phyloP scores from a whole-genome alignment of 2,888 invertebrate genomes.

The Aleiodes alternator region DNA sequence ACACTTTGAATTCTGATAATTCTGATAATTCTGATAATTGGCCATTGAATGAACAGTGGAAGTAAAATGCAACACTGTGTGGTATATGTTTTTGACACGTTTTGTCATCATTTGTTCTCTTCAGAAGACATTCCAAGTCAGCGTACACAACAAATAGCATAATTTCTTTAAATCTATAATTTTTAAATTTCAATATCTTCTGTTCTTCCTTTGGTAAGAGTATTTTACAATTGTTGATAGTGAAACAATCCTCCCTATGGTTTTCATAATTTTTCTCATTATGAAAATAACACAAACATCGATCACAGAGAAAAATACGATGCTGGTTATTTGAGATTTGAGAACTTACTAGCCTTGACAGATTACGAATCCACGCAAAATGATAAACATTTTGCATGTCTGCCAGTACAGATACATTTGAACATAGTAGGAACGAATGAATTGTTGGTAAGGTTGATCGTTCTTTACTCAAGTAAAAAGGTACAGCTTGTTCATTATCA shows the following conservation, averaged over 20 bases:
- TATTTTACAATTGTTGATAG: neutral
- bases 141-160: slow-evolving; percentile 51
- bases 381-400: neutral
- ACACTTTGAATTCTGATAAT: slow-evolving; percentile 43
- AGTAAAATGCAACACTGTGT: slow-evolving; percentile 37
- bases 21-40: too few relatives aligned
- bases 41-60: slow-evolving; percentile 43
- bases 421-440: neutral
- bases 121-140: slow-evolving; percentile 49
- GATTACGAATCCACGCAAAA: neutral
- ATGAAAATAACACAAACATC: slow-evolving; percentile 15
- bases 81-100: slow-evolving; percentile 46
- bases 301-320: neutral
- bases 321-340: neutral
- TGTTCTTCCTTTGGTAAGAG: slow-evolving; percentile 37
- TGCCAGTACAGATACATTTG: neutral
- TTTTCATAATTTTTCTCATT: neutral
- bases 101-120: slow-evolving; percentile 35
- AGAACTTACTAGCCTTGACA: neutral
- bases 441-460: neutral
- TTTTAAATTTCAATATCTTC: slow-evolving; percentile 47
- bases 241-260: neutral
- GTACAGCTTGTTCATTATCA: neutral
- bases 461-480: neutral
- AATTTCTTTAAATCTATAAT: slow-evolving; percentile 44